Conservation (phyloP, 2,888 invertebrate species). For the Alloplasta piceator region DNA sequence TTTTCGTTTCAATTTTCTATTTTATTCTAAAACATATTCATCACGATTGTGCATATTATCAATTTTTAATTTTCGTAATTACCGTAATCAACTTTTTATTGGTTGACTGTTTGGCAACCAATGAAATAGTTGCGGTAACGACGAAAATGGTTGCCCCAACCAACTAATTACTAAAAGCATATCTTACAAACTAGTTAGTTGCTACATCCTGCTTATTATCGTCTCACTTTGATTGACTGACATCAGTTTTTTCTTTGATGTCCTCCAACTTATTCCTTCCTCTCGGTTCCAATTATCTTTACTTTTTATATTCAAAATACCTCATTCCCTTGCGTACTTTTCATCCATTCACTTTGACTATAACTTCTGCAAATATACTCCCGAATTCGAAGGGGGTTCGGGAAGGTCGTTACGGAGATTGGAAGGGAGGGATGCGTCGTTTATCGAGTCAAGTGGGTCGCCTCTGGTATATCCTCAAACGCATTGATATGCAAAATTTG, state of each 20-base stretch:
- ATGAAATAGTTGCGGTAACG: too few species aligned
- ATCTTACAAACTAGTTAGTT: too few species aligned
- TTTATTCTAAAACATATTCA: too few species aligned
- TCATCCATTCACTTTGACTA: conserved; percentile 43
- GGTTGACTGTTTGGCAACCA: too few species aligned
- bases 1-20: too few species aligned
- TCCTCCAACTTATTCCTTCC: neutral
- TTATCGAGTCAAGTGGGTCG: conserved; percentile 74
- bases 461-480: conserved; percentile 66
- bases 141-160: too few species aligned
- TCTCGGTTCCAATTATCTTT: neutral
- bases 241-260: neutral
- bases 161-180: too few species aligned
- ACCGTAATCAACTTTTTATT: too few species aligned
- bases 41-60: too few species aligned
- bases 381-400: conserved; percentile 17
- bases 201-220: too few species aligned
- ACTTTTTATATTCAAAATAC: conserved; percentile 1
- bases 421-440: conserved; percentile 63
- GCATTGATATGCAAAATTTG: conserved; percentile 79
- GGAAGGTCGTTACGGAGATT: conserved; percentile 1
- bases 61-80: too few species aligned
- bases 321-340: conserved; percentile 27
- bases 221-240: neutral
- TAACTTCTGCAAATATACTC: conserved; percentile 43